Evolutionary conservation across 1,140 invertebrate species (phyloP), one percentile per base, ranked within the genome.

Genomic region (Laodelphax striatellus): DNA sequence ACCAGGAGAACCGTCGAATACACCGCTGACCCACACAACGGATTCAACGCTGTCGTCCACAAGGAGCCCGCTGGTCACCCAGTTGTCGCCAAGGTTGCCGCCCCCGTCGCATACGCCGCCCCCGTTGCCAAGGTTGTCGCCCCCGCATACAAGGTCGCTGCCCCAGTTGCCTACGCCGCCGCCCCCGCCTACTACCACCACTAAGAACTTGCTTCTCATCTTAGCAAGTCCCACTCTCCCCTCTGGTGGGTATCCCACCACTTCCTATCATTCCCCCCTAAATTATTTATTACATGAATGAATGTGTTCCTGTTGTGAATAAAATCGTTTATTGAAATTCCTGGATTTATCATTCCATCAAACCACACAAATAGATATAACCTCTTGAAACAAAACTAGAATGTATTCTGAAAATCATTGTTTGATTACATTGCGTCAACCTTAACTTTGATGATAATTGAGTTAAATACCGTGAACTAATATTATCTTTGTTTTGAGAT

Each of bases 121-220:
- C 68, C 62, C 14, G 63, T 68, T 21, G 57, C 62, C 43, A 57
- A 63, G 16, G 56, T 62, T 34, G 59, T 65, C 43, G 69, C 65
- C 16, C 61, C 62, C 14, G 3, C 43, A 2, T 44, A 44, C 58
- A 62, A 31, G 17, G 62, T 64, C 16, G 28, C 41, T 17, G 43
- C 55, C 16, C 21, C 60, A 21, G 53, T 55, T 41, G 44, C 52
- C 38, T 52, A 55, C 53, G 59, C 59, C 24, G 50, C 58, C 46
- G 55, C 17, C 55, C 76, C 0, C 74, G 75, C 57, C 76, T 75
- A 86, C 70, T 77, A 67, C 61, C 61, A 65, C 50, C 52, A 61
- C 19, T 61, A 60, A 53, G 62, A 59, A 1, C 61, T 63, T 55
- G 50, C 60, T 38, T 55, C 62, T 50, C 54, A 55, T 63, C 3